Percentiles rank a stretch among this genome's conserved stretches.
phyloP scores from a whole-genome alignment of 2,113 vertebrate species.

The Ophiodon elongatus region DNA sequence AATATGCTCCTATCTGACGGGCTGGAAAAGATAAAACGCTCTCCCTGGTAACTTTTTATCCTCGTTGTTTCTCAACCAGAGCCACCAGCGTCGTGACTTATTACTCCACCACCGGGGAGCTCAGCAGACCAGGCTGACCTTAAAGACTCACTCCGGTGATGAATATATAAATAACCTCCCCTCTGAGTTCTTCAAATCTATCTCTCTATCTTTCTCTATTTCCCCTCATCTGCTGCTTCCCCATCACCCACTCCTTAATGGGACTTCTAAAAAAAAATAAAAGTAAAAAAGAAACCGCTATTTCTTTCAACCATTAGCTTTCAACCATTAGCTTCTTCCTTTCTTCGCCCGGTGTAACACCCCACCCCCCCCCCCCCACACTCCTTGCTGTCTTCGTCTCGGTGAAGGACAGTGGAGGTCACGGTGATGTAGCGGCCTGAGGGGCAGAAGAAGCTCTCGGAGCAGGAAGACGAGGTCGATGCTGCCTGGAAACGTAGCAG shows the following conservation, averaged over 20 bases:
- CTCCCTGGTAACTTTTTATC: not conserved
- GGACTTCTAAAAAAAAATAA: not conserved
- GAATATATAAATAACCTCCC: slow-evolving; percentile 58
- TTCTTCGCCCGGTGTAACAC: too few species aligned
- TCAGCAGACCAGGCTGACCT: slow-evolving; percentile 50
- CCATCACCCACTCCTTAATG: not conserved
- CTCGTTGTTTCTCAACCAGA: not conserved
- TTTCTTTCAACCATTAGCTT: too few species aligned
- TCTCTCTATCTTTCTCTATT: not conserved
- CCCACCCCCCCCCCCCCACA: too few species aligned
- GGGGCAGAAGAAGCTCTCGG: slow-evolving; percentile 29
- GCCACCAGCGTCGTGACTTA: slow-evolving; percentile 43
- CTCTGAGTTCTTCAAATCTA: slow-evolving; percentile 36
- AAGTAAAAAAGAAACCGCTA: not conserved
- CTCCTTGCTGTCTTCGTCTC: too few species aligned
- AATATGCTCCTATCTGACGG: slow-evolving; percentile 10
- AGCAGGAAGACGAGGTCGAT: slow-evolving; percentile 12
- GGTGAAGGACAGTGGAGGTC: slow-evolving; percentile 61
- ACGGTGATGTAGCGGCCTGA: slow-evolving; percentile 35
- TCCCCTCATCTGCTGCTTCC: slow-evolving; percentile 17
- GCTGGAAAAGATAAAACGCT: slow-evolving; percentile 4
- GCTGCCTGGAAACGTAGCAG: slow-evolving; percentile 6
- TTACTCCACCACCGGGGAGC: slow-evolving; percentile 32
- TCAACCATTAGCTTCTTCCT: not conserved
- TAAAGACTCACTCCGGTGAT: slow-evolving; percentile 54